Evolutionary conservation across 2,113 vertebrate genomes (phyloP), one percentile per base, ranked within the genome.

Genomic region (Neotoma lepida): DNA sequence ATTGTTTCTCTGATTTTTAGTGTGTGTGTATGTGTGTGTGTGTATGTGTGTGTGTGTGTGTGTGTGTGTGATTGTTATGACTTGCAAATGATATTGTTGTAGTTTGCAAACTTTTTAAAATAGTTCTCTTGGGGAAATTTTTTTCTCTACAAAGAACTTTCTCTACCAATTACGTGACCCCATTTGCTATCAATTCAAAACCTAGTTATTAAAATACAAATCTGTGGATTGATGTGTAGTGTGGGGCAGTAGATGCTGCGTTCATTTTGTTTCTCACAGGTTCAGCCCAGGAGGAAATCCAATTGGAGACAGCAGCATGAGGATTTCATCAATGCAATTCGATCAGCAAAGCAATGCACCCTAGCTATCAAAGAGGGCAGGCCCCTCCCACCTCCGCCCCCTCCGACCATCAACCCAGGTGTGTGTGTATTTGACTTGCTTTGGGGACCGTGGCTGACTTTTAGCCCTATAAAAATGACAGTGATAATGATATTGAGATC

Each of bases 301-400:
- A 98, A 97, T 90, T 98, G 98, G 98, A 98, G 97, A 90, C 96
- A 98, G 39, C 76, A 96, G 46, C 98, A 97, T 51, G 95, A 98
- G 93, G 97, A 98, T 46, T 98, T 98, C 92, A 96, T 98, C 77
- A 98, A 88, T 7, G 4, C 85, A 0, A 94, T 98, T 92, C 68
- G 8, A 30, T 97, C 97, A 70, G 97, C 95, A 56, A 98, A 97
- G 94, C 46, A 97, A 46, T 96, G 96, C 49, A 90, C 93, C 1
- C 78, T 96, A 89, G 96, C 97, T 86, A 86, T 98, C 26, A 98
- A 95, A 73, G 93, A 98, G 73, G 94, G 97, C 2, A 86, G 12
- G 17, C 96, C 96, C 51, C 97, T 98, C 49, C 98, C 96, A 0
- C 95, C 94, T 88, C 98, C 97, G 15, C 94, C 94, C 1, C 61